Conservation (phyloP, 2,113 vertebrate genomes). For the Macquaria australasica region DNA sequence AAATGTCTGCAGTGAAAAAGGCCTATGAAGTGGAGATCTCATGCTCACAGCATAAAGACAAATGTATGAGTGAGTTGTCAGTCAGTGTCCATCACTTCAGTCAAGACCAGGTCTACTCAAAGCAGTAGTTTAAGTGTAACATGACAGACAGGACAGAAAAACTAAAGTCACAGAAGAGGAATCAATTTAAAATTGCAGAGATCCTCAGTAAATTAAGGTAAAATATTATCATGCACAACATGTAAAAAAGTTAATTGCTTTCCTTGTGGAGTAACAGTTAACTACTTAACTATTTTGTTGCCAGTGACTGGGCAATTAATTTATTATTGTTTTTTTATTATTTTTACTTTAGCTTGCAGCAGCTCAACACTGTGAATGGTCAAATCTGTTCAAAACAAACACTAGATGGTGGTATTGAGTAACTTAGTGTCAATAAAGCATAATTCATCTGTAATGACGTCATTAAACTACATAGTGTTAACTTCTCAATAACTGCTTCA, state of each 20-base stretch:
- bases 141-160: not conserved
- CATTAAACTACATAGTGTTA: not conserved
- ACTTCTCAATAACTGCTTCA: not conserved
- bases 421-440: not conserved
- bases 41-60: not conserved
- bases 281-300: not conserved
- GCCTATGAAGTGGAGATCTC: not conserved
- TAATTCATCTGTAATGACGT: not conserved
- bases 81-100: not conserved
- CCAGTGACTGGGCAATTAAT: not conserved
- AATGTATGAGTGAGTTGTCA: not conserved
- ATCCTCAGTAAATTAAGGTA: not conserved
- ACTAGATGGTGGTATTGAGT: slow-evolving; percentile 2
- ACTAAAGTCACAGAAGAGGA: not conserved
- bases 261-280: not conserved
- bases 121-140: not conserved
- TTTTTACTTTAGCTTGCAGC: not conserved
- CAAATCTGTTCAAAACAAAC: not conserved
- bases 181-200: not conserved
- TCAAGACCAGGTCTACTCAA: not conserved
- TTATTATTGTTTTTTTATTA: not conserved
- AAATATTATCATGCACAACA: not conserved
- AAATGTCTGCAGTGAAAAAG: not conserved
- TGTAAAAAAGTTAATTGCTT: not conserved
- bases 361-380: not conserved